phyloP scores from a whole-genome alignment of 2,797 vertebrate genomes.

The Sarcoramphus papa region DNA sequence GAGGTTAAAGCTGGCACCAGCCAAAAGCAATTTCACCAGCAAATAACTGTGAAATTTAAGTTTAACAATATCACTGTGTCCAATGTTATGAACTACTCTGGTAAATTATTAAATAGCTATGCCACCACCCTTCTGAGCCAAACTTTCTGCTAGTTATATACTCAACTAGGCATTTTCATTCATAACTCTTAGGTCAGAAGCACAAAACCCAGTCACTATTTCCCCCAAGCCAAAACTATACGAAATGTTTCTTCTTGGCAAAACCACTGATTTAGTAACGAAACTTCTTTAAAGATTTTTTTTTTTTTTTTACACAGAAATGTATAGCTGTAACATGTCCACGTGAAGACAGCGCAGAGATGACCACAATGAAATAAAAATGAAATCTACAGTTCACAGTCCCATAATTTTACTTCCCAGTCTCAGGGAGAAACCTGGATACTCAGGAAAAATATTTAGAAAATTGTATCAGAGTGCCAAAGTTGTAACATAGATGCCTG shows the following conservation, averaged over 20 bases:
- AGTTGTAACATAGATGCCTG: not conserved
- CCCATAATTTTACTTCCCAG: not conserved
- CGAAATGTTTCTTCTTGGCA: not conserved
- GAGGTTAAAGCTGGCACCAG: not conserved
- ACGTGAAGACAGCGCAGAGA: not conserved
- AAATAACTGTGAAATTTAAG: not conserved
- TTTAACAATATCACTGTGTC: not conserved
- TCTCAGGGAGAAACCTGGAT: not conserved
- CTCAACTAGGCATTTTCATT: not conserved
- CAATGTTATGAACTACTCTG: not conserved
- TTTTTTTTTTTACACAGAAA: not conserved
- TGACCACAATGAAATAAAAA: not conserved
- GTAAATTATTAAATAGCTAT: conserved; percentile 1
- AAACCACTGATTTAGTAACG: not conserved
- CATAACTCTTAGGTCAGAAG: not conserved
- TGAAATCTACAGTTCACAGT: not conserved
- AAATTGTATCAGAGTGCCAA: not conserved
- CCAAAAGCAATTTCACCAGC: not conserved
- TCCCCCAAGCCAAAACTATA: not conserved
- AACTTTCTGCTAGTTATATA: not conserved
- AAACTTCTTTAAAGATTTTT: not conserved
- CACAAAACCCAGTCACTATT: not conserved
- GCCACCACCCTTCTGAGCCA: not conserved
- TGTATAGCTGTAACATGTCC: not conserved
- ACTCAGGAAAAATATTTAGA: not conserved